Conservation (phyloP, 2,888 invertebrate species). For the Drosophila borborema region DNA sequence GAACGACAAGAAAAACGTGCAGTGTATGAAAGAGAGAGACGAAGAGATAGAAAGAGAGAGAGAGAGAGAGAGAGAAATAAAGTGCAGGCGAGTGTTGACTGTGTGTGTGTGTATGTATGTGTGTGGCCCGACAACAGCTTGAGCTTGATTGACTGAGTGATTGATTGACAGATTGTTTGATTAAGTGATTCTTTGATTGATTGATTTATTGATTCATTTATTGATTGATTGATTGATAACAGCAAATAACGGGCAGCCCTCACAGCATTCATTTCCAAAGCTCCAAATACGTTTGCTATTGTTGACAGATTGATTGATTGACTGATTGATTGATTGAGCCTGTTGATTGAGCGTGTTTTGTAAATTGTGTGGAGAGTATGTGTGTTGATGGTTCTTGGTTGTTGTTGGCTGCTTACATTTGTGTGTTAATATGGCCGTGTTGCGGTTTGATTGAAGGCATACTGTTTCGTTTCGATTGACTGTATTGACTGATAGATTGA, state of each 20-base stretch:
- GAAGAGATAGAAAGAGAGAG: conserved; percentile 22
- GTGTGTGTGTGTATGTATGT: conserved; percentile 25
- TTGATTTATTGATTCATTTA: conserved; percentile 11
- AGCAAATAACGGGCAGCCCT: conserved; percentile 56
- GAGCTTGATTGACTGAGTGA: conserved; percentile 24
- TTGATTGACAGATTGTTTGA: conserved; percentile 25
- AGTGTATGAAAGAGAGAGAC: conserved; percentile 31
- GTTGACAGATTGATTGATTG: conserved; percentile 43
- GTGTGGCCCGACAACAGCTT: conserved; percentile 34
- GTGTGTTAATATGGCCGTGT: conserved; percentile 60
- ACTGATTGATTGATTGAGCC: conserved; percentile 34
- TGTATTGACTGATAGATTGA: conserved; percentile 24
- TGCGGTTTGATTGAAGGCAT: conserved; percentile 39
- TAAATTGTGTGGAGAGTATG: conserved; percentile 24
- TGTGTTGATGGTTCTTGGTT: conserved; percentile 31
- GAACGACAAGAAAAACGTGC: conserved; percentile 37
- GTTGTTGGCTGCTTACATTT: conserved; percentile 72
- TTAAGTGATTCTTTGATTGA: background rate
- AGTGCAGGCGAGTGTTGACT: conserved; percentile 21
- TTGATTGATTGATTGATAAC: conserved; percentile 33
- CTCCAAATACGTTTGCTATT: conserved; percentile 15
- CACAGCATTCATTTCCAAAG: conserved; percentile 47
- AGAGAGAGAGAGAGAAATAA: conserved; percentile 22
- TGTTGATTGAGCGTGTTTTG: conserved; percentile 62
- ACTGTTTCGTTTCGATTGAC: conserved; percentile 16